Percentiles rank a stretch among this genome's conserved stretches.
phyloP scores from a whole-genome alignment of 2,797 vertebrate species.

The Epinephelus awoara region DNA sequence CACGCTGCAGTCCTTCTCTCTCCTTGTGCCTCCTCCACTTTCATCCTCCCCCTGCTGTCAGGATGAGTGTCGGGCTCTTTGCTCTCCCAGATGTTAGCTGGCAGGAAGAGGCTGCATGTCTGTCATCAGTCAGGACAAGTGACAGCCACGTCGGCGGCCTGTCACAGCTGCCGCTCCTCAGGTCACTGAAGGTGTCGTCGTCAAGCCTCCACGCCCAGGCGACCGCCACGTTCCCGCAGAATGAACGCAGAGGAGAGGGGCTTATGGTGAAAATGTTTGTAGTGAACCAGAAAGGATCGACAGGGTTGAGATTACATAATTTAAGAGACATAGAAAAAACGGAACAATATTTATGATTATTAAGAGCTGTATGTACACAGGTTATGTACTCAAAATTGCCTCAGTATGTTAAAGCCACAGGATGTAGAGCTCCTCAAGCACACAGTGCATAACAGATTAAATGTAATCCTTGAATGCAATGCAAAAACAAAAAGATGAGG shows the following conservation, averaged over 20 bases:
- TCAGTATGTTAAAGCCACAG: slow-evolving; percentile 3
- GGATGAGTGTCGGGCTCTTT: slow-evolving; percentile 57
- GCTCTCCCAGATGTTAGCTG: slow-evolving; percentile 73
- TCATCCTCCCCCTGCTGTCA: slow-evolving; percentile 55
- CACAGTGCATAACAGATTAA: slow-evolving; percentile 31
- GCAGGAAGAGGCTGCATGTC: slow-evolving; percentile 70
- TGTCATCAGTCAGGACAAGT: slow-evolving; percentile 79
- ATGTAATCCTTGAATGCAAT: slow-evolving; percentile 20
- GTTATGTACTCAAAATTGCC: slow-evolving; percentile 23
- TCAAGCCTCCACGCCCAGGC: slow-evolving; percentile 16
- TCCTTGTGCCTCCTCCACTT: slow-evolving; percentile 14
- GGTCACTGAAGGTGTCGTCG: slow-evolving; percentile 66
- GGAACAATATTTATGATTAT: neutral
- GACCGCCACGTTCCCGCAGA: neutral
- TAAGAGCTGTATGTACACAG: neutral
- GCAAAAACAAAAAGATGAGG: slow-evolving; percentile 13
- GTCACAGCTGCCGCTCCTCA: slow-evolving; percentile 78
- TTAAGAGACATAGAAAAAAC: neutral
- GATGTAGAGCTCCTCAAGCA: slow-evolving; percentile 17
- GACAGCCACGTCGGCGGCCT: slow-evolving; percentile 72
- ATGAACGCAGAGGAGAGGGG: neutral
- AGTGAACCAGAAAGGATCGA: neutral
- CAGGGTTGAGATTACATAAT: neutral
- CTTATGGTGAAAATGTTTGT: neutral
- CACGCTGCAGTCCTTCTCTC: slow-evolving; percentile 8